Evolutionary conservation across 2,888 invertebrate species (phyloP).

Genomic region (Rutpela maculata): DNA sequence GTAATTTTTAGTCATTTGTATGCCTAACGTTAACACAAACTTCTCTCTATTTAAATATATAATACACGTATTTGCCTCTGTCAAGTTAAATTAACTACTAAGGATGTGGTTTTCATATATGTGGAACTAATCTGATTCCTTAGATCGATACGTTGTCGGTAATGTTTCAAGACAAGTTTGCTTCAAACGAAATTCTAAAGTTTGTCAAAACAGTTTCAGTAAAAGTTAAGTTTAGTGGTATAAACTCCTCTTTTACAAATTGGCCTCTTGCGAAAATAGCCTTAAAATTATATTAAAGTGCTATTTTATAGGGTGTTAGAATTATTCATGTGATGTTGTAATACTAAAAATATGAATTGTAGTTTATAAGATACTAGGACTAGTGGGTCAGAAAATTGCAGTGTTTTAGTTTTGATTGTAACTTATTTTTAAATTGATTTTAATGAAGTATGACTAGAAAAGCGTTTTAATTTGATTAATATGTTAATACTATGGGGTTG

Average conservation of each 20-base stretch:
- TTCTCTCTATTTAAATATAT: too few relatives aligned
- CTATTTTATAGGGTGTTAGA: not conserved
- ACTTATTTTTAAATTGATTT: too few relatives aligned
- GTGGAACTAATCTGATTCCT: not conserved
- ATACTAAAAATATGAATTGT: too few relatives aligned
- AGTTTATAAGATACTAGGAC: too few relatives aligned
- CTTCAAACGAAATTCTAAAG: not conserved
- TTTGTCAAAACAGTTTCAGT: not conserved
- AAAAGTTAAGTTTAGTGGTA: not conserved
- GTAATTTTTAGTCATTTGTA: too few relatives aligned
- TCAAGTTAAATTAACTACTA: not conserved
- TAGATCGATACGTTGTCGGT: not conserved
- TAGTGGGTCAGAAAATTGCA: too few relatives aligned
- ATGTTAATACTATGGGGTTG: too few relatives aligned
- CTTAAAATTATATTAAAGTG: not conserved
- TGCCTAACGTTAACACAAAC: too few relatives aligned
- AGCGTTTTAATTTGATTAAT: too few relatives aligned
- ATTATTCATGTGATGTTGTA: not conserved
- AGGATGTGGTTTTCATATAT: not conserved
- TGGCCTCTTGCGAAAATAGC: not conserved
- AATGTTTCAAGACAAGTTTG: not conserved
- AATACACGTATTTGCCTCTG: not conserved
- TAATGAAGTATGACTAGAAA: too few relatives aligned
- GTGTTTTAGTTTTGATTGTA: too few relatives aligned
- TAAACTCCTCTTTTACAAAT: not conserved